Evolutionary conservation across 2,797 vertebrate genomes (phyloP).

Genomic region (Syngnathus acus): DNA sequence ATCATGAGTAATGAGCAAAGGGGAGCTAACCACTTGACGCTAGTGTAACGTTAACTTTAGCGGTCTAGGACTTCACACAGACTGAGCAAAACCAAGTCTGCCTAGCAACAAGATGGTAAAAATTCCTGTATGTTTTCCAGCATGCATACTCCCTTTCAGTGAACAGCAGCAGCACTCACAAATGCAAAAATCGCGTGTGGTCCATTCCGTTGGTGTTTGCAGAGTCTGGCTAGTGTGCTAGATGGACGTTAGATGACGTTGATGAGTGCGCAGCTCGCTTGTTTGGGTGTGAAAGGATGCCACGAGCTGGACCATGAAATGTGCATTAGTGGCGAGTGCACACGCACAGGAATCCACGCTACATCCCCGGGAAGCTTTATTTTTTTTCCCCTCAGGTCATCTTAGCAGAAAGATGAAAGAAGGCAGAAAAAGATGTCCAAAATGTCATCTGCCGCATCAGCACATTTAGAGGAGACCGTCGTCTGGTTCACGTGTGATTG

Average conservation of each 20-base stretch:
- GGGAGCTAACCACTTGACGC: neutral
- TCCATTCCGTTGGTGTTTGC: conserved; percentile 26
- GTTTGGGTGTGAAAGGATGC: conserved; percentile 68
- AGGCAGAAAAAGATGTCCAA: neutral
- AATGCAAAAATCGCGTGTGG: no score
- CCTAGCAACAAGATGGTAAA: no score
- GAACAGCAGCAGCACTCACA: no score
- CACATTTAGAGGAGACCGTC: conserved; percentile 18
- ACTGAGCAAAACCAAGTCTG: no score
- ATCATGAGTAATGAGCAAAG: neutral
- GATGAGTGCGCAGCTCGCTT: conserved; percentile 49
- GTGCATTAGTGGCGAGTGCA: conserved; percentile 22
- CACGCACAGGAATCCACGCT: conserved; percentile 28
- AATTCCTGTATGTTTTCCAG: no score
- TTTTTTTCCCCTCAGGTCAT: no score
- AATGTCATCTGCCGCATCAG: no score
- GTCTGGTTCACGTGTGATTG: conserved; percentile 32
- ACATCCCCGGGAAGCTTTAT: conserved; percentile 16
- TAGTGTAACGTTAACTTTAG: neutral
- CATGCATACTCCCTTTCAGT: no score
- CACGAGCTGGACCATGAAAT: conserved; percentile 32
- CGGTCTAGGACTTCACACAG: neutral
- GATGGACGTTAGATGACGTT: conserved; percentile 39
- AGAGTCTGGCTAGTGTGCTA: conserved; percentile 37
- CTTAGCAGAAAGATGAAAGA: conserved; percentile 5